phyloP scores from a whole-genome alignment of 1,140 invertebrate genomes.

The Homalodisca vitripennis region DNA sequence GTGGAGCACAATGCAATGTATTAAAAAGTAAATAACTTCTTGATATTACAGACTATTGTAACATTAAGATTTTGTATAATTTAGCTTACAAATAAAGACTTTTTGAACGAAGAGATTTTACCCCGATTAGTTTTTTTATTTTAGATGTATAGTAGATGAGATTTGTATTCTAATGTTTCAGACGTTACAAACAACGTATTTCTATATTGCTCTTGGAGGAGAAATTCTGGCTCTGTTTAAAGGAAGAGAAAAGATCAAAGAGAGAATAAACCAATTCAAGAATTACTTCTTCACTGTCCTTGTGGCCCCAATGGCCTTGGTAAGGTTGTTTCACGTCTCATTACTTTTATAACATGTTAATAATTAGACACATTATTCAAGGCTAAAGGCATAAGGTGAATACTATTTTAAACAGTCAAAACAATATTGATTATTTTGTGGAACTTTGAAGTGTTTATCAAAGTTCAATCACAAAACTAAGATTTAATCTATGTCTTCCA shows the following conservation, averaged over 20 bases:
- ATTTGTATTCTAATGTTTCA: slow-evolving; percentile 48
- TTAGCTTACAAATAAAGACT: too few relatives aligned
- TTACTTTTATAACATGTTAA: not conserved
- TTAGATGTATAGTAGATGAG: not conserved
- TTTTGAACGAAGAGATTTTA: too few relatives aligned
- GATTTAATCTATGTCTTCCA: too few relatives aligned
- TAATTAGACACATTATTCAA: not conserved
- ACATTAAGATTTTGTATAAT: too few relatives aligned
- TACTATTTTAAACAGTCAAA: too few relatives aligned
- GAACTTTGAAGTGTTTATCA: too few relatives aligned
- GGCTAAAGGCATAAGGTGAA: not conserved
- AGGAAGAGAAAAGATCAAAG: slow-evolving; percentile 48
- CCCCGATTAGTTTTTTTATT: too few relatives aligned
- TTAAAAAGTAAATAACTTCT: too few relatives aligned
- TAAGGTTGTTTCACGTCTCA: slow-evolving; percentile 42
- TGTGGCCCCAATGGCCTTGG: slow-evolving; percentile 74
- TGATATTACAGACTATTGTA: too few relatives aligned
- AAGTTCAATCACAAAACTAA: too few relatives aligned
- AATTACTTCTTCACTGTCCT: slow-evolving; percentile 70
- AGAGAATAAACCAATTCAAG: slow-evolving; percentile 50
- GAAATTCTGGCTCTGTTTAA: slow-evolving; percentile 69
- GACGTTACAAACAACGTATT: slow-evolving; percentile 75
- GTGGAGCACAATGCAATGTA: too few relatives aligned
- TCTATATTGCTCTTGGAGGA: slow-evolving; percentile 66
- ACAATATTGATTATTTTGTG: too few relatives aligned